These are phyloP conservation scores for Anabas testudineus DNA, from an alignment of 2,797 vertebrate genomes.

Conservation along the genomic window DNA sequence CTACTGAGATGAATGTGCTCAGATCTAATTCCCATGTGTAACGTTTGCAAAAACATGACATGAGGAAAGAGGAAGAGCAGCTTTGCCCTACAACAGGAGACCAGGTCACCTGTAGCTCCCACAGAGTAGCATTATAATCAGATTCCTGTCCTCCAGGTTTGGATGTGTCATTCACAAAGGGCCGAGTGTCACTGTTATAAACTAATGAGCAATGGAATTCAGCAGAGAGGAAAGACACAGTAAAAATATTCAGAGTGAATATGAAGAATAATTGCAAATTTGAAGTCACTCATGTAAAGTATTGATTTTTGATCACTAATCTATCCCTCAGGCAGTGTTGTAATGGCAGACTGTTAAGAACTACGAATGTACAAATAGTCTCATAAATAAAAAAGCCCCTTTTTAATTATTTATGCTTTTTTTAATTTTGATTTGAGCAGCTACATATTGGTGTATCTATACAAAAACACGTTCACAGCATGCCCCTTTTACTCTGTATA, in stretches of 20 bases:
- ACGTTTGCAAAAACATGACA: conserved; percentile 79
- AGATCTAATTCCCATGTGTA: conserved; percentile 74
- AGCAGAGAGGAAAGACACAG: conserved; percentile 18
- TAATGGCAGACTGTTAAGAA: conserved; percentile 15
- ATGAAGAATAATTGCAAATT: conserved; percentile 9
- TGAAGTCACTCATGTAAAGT: conserved; percentile 13
- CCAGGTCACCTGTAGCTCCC: conserved; percentile 60
- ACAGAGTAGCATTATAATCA: conserved; percentile 68
- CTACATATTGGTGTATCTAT: background rate
- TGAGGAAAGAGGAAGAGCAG: conserved; percentile 67
- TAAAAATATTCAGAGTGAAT: background rate
- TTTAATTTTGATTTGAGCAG: background rate
- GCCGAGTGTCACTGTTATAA: conserved; percentile 14
- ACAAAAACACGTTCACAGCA: background rate
- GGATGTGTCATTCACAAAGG: conserved; percentile 56
- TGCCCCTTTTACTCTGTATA: background rate
- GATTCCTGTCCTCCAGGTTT: conserved; percentile 71
- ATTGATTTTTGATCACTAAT: conserved; percentile 32
- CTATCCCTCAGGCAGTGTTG: conserved; percentile 20
- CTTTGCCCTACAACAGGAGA: conserved; percentile 73
- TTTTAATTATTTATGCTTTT: conserved; percentile 22
- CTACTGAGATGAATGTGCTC: conserved; percentile 76
- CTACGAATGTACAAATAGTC: conserved; percentile 3
- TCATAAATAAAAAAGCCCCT: too few relatives aligned
- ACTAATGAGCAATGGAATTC: conserved; percentile 38